Evolutionary conservation across 2,888 invertebrate species (phyloP).

Genomic region (Synanthedon formicaeformis): DNA sequence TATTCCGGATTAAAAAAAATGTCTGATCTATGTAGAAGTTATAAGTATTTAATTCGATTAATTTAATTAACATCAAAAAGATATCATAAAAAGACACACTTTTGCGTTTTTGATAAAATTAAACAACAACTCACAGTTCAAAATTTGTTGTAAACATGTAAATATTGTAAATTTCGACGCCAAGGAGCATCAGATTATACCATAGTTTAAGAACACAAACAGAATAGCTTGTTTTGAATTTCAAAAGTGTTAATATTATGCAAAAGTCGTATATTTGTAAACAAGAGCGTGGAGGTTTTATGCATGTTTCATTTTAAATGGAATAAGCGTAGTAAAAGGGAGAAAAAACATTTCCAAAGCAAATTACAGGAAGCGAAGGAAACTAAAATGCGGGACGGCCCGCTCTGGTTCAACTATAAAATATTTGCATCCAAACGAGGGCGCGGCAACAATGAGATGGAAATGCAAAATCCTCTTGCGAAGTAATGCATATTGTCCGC

Average conservation of each 20-base stretch:
- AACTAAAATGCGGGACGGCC: constrained; percentile 44
- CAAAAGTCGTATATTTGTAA: constrained; percentile 9
- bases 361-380: constrained; percentile 53
- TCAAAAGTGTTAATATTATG: constrained; percentile 4
- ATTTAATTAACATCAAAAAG: no score
- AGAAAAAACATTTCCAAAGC: constrained; percentile 36
- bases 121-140: no score
- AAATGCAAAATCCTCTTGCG: constrained; percentile 42
- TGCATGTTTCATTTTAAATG: constrained; percentile 43
- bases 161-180: background rate
- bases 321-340: constrained; percentile 40
- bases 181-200: background rate
- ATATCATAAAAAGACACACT: no score
- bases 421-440: constrained; percentile 64
- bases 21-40: no score
- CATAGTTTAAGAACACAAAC: background rate
- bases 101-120: no score
- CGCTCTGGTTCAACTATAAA: constrained; percentile 50
- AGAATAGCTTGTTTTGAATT: constrained; percentile 4
- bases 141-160: no score
- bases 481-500: constrained; percentile 39
- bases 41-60: no score
- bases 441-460: constrained; percentile 52
- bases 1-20: no score
- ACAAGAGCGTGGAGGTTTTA: constrained; percentile 17